Base-by-base conservation (phyloP, 2,888 invertebrate genomes). In the Selenia dentaria region DNA sequence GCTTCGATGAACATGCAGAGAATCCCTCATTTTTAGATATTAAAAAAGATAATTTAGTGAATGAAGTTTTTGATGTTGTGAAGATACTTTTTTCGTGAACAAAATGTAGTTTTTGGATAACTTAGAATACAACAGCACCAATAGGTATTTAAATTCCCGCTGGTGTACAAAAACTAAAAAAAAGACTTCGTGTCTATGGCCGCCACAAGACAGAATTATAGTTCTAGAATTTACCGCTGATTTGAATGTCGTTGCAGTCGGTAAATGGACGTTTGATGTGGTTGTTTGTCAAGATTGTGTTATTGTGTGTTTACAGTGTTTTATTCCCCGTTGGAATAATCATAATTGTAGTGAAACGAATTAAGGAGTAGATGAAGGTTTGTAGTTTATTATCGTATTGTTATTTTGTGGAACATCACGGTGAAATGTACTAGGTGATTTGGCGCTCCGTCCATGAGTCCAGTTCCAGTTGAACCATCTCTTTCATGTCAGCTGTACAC, bases 281-380 rank as follows among this genome's bases (percentile, higher is more conserved):
- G 92, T 69, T 92, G 92, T 92, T 91, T 92, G 92, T 92, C 92
- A 92, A 92, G 92, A 87, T 92, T 92, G 92, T 92, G 84, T 77
- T 81, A 42, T 79, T 88, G 86, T 92, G 92, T 93, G 92, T 93
- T 92, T 93, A 93, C 92, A 91, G 92, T 92, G 89, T 83, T 76
- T 82, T 80, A 79, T 72, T 80, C 70, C 76, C 67, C 70, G 72
- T 76, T 79, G 76, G 66, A 82, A 79, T 84, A 86, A 83, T 88
- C 86, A 78, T 78, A 76, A 74, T 85, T 77, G 74, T 79, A 84
- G 88, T 83, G 70, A 70, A 83, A 77, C 74, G 77, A 82, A 83
- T 78, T 79, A 75, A 92, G 92, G 92, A 92, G 93, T 93, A 93
- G 93, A 93, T 93, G 93, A 93, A 93, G 93, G 93, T 93, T 83